Percentiles rank a stretch among this genome's conserved stretches.
Conservation (phyloP, 1,140 invertebrate genomes). For the Diploscapter pachys region DNA sequence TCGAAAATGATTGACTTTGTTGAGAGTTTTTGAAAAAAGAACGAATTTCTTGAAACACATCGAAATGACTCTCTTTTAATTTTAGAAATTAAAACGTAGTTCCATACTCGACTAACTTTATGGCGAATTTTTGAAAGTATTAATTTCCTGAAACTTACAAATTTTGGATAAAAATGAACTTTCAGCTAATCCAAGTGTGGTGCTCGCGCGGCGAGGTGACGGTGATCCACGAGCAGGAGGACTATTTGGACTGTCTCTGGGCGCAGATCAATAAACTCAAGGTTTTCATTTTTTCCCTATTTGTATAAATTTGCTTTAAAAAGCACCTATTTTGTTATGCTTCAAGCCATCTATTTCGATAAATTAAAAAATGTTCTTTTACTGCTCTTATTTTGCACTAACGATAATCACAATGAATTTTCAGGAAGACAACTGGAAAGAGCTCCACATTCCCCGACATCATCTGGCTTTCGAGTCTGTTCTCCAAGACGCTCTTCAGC, state of each 20-base stretch:
- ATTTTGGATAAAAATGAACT: not conserved
- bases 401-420: not conserved
- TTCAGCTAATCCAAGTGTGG: conserved; percentile 76
- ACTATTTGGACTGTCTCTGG: conserved; percentile 96
- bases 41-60: conserved; percentile 7
- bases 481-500: conserved; percentile 88
- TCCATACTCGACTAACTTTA: not conserved
- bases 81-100: too few species aligned
- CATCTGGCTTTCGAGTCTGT: conserved; percentile 92
- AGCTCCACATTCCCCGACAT: conserved; percentile 89
- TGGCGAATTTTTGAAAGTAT: not conserved
- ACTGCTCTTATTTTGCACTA: too few species aligned
- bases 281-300: too few species aligned
- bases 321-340: too few species aligned
- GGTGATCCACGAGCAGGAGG: conserved; percentile 93
- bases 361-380: too few species aligned
- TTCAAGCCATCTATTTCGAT: too few species aligned
- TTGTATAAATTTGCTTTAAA: too few species aligned
- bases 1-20: too few species aligned
- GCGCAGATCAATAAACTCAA: conserved; percentile 82
- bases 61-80: conserved; percentile 22
- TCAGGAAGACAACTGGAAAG: conserved; percentile 62
- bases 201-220: conserved; percentile 61
- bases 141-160: not conserved
- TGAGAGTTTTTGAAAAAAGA: not conserved